Evolutionary conservation across 2,113 vertebrate genomes (phyloP).

Genomic region (Hemicordylus capensis): DNA sequence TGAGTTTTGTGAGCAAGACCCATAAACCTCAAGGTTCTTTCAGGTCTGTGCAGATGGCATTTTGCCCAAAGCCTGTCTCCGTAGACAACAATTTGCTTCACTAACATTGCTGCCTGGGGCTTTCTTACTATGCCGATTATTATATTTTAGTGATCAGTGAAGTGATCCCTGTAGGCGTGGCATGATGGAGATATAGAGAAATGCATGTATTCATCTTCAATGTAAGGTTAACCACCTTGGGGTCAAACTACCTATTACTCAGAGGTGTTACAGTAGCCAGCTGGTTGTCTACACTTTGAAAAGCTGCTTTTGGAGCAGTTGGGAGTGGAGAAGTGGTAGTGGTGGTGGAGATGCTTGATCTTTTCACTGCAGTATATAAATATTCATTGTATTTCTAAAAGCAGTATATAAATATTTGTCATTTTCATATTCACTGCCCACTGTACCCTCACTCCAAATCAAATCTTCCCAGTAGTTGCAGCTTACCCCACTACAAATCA

Average conservation of each 20-base stretch:
- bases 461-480: no score
- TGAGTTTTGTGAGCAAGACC: slow-evolving; percentile 1
- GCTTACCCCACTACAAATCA: no score
- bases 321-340: no score
- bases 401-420: no score
- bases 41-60: neutral
- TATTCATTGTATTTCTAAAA: no score
- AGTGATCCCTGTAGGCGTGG: slow-evolving; percentile 4
- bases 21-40: slow-evolving; percentile 12
- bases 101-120: neutral
- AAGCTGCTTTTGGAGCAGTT: no score
- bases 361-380: no score
- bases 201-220: neutral
- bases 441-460: no score
- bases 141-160: neutral
- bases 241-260: neutral
- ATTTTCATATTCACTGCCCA: no score
- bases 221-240: neutral
- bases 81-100: neutral
- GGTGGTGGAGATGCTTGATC: no score
- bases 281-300: neutral
- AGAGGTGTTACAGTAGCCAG: neutral
- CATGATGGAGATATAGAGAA: neutral
- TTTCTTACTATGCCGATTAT: neutral
- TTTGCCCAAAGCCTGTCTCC: neutral